Evolutionary conservation across 2,113 vertebrate genomes (phyloP).

Genomic region (Mohoua ochrocephala): DNA sequence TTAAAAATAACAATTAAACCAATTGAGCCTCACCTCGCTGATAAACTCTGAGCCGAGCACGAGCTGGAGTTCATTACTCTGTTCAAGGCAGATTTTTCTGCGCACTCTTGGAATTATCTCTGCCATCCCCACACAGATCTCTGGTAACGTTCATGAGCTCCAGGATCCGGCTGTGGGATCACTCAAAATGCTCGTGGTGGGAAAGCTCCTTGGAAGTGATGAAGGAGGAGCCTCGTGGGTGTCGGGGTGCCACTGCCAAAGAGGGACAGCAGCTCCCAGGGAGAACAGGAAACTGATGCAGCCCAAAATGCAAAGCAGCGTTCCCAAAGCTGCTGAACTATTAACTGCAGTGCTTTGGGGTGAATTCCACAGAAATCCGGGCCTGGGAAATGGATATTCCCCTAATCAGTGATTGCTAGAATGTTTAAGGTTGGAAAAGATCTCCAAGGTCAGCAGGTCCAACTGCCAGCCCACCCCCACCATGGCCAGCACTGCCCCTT

Average conservation of each 20-base stretch:
- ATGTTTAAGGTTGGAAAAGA: not conserved
- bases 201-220: not conserved
- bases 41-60: not conserved
- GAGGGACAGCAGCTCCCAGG: not conserved
- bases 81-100: not conserved
- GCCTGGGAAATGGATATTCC: not conserved
- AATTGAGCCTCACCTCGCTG: not conserved
- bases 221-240: not conserved
- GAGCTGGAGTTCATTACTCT: not conserved
- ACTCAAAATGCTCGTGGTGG: accelerated
- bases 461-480: accelerated
- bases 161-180: not conserved
- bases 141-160: not conserved
- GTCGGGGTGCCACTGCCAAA: not conserved
- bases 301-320: not conserved
- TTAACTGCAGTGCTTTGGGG: not conserved
- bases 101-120: not conserved
- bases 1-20: not conserved
- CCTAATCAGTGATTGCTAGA: not conserved
- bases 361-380: not conserved
- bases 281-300: not conserved
- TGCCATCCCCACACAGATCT: not conserved
- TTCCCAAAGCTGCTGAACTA: not conserved
- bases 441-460: not conserved
- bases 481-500: accelerated